Percentiles rank a stretch among this genome's conserved stretches.
phyloP scores from a whole-genome alignment of 1,140 invertebrate genomes.

The Anoplolepis gracilipes region DNA sequence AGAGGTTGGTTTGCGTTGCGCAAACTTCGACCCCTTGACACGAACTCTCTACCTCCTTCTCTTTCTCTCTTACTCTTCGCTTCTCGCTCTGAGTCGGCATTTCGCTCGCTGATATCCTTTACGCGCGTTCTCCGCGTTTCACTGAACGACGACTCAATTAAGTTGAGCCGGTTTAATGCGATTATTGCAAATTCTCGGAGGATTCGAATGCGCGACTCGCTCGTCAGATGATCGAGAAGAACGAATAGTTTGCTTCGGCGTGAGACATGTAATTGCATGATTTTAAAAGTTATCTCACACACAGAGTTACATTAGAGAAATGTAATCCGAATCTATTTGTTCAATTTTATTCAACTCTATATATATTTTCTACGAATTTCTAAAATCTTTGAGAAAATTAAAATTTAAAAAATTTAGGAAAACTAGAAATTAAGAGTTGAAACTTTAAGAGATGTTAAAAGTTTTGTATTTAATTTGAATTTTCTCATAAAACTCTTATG shows the following conservation, averaged over 20 bases:
- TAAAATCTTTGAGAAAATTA: background rate
- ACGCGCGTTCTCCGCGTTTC: conserved; percentile 10
- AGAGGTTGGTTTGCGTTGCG: conserved; percentile 50
- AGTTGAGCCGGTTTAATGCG: conserved; percentile 21
- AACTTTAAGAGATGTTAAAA: background rate
- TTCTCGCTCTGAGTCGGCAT: background rate
- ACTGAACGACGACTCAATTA: conserved; percentile 44
- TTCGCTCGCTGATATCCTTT: conserved; percentile 10
- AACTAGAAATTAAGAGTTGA: background rate
- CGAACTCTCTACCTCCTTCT: background rate
- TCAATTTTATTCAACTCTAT: background rate
- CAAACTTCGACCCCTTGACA: conserved; percentile 57
- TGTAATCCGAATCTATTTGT: background rate
- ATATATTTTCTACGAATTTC: background rate
- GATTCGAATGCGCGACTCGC: background rate
- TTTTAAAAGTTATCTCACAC: background rate
- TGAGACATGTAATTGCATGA: background rate
- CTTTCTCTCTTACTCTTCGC: background rate
- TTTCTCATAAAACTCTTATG: too few relatives aligned
- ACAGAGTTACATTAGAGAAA: background rate
- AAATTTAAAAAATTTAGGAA: background rate
- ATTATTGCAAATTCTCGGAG: conserved; percentile 40
- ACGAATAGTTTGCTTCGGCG: background rate
- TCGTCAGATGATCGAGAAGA: background rate
- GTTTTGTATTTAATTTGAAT: too few relatives aligned